phyloP scores from a whole-genome alignment of 2,113 vertebrate species.

The Dasyurus viverrinus region DNA sequence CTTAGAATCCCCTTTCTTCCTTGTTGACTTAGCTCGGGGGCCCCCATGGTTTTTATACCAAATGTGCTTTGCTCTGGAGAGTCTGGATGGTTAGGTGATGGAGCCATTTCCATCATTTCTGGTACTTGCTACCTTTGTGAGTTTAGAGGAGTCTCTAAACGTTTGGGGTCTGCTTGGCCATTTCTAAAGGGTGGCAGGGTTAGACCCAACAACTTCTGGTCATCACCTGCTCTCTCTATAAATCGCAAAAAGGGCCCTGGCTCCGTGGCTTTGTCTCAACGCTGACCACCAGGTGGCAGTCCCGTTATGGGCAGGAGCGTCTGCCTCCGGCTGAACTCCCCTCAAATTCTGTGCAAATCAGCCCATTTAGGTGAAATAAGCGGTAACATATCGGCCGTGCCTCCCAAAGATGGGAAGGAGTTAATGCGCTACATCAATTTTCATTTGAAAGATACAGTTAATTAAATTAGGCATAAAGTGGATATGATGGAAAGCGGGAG shows the following conservation, averaged over 20 bases:
- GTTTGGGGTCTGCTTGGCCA: background rate
- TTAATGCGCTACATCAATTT: background rate
- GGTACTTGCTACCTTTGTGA: background rate
- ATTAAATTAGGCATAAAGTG: background rate
- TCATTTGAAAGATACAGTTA: slow-evolving; percentile 1
- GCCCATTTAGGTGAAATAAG: background rate
- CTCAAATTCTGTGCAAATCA: background rate
- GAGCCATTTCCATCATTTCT: background rate
- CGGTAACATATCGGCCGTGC: background rate
- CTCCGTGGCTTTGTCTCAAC: accelerated
- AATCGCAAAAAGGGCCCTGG: background rate
- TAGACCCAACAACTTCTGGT: background rate
- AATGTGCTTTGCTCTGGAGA: no score
- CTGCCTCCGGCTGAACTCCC: background rate
- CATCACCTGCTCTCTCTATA: background rate
- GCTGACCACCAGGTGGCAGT: slow-evolving; percentile 63
- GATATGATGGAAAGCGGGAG: background rate
- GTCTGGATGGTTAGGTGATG: background rate
- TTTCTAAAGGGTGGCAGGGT: background rate
- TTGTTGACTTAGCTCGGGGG: background rate
- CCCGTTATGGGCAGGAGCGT: accelerated
- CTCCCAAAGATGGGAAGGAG: background rate
- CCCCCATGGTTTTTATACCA: background rate
- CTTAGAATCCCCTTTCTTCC: background rate
- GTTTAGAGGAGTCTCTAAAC: background rate